Evolutionary conservation across 2,797 vertebrate species (phyloP), one percentile per base, ranked within the genome.

Genomic region (Trematomus bernacchii): DNA sequence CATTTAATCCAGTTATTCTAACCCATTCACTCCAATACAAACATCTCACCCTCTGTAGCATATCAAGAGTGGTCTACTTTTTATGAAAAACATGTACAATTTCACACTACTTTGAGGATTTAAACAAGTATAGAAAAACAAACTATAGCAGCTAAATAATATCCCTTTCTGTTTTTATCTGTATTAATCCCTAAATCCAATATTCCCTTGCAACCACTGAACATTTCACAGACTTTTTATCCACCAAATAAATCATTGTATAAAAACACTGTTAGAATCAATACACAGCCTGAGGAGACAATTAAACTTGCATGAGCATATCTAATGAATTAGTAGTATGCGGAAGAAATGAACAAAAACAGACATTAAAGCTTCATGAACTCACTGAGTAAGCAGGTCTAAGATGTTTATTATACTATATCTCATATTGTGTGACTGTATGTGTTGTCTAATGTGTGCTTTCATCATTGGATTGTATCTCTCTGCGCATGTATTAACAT

Each of bases 271-370:
- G n/a, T 51, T 57, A 33, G 3, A 71, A 71, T 89, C 82, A 74
- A 78, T 87, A 62, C 46, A 52, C 18, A 23, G 50, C 37, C 54
- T 37, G 50, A 76, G 62, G 48, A 51, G 27, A 61, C 53, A 52
- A 78, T 86, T 64, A 70, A 74, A 76, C 61, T 80, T 82, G 52
- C 58, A 86, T 73, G 47, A 86, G 40, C 10, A 58, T 12, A 30
- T 59, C 10, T 13, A 71, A 0, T 48, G 37, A 74, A 42, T 78
- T 71, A 44, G 73, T 60, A 50, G 18, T 27, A 47, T 71, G 68
- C 52, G 5, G 21, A 67, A 63, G 33, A 21, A 75, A 85, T 37
- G 2, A 50, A 47, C 10, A 14, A 48, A 66, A 79, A 71, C 14
- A 19, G 16, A 3, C 11, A 47, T 10, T 18, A 61, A 12, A 53